Evolutionary conservation across 2,888 invertebrate species (phyloP).

Genomic region (Rhamnusium bicolor): DNA sequence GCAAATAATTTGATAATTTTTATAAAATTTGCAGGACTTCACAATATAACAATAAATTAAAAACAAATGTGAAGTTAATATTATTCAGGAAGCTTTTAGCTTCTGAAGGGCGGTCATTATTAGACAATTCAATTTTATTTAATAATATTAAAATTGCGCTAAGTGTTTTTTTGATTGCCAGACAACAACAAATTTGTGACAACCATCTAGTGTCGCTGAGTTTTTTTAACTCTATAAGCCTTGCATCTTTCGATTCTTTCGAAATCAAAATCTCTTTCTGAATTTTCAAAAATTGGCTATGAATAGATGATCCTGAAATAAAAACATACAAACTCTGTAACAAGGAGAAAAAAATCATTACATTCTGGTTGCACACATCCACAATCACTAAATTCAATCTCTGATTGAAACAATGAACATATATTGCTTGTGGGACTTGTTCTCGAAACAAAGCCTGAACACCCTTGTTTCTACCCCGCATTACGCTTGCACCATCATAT

Average conservation of each 20-base stretch:
- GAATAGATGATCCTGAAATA: background rate
- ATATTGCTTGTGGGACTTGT: background rate
- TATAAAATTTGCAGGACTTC: too few species aligned
- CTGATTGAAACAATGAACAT: background rate
- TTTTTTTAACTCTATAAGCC: background rate
- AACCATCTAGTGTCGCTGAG: background rate
- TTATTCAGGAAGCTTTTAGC: background rate
- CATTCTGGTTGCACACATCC: background rate
- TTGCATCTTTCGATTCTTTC: constrained; percentile 1
- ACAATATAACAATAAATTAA: constrained; percentile 1
- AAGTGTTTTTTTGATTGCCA: background rate
- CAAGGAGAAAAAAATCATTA: background rate
- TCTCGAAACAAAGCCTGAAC: constrained; percentile 1
- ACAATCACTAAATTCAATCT: background rate
- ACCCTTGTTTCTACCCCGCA: background rate
- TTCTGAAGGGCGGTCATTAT: too few species aligned
- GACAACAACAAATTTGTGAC: background rate
- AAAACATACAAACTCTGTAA: background rate
- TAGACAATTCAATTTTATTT: background rate
- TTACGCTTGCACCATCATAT: background rate
- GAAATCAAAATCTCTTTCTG: background rate
- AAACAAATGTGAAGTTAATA: background rate
- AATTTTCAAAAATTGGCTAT: background rate
- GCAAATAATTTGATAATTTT: too few species aligned
- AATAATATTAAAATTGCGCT: background rate